Conservation (phyloP, 2,888 invertebrate species). For the Papilio protenor region DNA sequence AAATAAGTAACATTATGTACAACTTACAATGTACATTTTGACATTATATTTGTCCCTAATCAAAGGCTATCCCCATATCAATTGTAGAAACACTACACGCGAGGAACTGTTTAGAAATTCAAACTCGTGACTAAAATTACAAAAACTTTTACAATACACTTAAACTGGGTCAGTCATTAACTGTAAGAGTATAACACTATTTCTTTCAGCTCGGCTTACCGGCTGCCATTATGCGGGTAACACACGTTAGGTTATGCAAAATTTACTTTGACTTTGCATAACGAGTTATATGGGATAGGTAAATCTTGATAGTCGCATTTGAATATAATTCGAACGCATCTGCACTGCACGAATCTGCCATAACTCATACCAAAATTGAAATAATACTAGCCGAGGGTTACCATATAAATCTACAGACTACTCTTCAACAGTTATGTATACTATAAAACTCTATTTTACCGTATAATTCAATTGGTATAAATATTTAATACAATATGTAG, state of each 20-base stretch:
- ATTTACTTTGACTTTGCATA: no score
- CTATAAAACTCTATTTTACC: no score
- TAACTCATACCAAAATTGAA: no score
- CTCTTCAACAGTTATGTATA: no score
- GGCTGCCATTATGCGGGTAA: not conserved
- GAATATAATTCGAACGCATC: no score
- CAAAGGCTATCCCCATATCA: not conserved
- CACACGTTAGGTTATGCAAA: not conserved
- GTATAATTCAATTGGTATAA: no score
- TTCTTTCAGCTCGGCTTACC: constrained; percentile 2
- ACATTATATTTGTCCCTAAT: not conserved
- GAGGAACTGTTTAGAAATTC: constrained; percentile 1
- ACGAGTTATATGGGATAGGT: no score
- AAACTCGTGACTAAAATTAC: not conserved
- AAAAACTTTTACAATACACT: constrained; percentile 13
- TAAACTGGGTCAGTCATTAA: constrained; percentile 19
- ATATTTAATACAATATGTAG: no score
- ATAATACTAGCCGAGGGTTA: no score
- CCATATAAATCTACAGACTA: no score
- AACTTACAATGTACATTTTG: not conserved
- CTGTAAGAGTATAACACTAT: constrained; percentile 13
- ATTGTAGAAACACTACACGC: not conserved
- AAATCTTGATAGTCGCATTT: no score
- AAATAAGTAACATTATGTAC: not conserved
- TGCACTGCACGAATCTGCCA: no score